phyloP scores from a whole-genome alignment of 2,888 invertebrate species.

The Leuctra nigra region DNA sequence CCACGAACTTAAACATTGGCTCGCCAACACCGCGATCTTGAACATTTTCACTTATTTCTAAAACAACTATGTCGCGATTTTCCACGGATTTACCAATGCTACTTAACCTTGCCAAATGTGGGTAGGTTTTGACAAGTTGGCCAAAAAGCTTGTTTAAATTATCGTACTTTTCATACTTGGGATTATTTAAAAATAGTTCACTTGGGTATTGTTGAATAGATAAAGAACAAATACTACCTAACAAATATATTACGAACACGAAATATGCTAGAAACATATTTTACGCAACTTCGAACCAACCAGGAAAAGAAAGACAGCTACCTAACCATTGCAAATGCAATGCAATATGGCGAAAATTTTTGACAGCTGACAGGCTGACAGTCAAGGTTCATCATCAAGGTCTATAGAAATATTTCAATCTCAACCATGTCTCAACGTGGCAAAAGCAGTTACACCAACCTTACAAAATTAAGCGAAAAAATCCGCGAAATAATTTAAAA shows the following conservation, averaged over 20 bases:
- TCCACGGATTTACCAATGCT: constrained; percentile 80
- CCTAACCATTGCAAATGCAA: too few species aligned
- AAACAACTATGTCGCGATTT: constrained; percentile 70
- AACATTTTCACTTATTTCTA: constrained; percentile 72
- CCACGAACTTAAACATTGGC: constrained; percentile 91
- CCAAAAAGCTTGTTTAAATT: constrained; percentile 59
- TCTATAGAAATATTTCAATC: too few species aligned
- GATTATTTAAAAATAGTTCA: constrained; percentile 24
- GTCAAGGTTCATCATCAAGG: too few species aligned
- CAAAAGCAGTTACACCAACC: too few species aligned
- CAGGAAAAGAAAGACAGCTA: too few species aligned
- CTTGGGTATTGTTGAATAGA: constrained; percentile 6
- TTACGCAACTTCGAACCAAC: too few species aligned
- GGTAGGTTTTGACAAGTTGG: constrained; percentile 56
- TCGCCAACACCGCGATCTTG: constrained; percentile 28
- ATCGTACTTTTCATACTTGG: constrained; percentile 59
- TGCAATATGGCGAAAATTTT: too few species aligned
- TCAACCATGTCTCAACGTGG: too few species aligned
- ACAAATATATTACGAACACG: not conserved
- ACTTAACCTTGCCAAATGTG: constrained; percentile 61
- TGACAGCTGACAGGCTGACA: too few species aligned
- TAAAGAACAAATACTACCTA: constrained; percentile 7
- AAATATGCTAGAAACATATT: not conserved
- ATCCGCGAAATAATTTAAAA: too few species aligned
- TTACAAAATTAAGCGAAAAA: too few species aligned